A percentile compares a stretch with the other conserved stretches of the same genome.
These are phyloP conservation scores for Lateolabrax maculatus DNA, from an alignment of 2,797 vertebrate species.

Conservation along the genomic window DNA sequence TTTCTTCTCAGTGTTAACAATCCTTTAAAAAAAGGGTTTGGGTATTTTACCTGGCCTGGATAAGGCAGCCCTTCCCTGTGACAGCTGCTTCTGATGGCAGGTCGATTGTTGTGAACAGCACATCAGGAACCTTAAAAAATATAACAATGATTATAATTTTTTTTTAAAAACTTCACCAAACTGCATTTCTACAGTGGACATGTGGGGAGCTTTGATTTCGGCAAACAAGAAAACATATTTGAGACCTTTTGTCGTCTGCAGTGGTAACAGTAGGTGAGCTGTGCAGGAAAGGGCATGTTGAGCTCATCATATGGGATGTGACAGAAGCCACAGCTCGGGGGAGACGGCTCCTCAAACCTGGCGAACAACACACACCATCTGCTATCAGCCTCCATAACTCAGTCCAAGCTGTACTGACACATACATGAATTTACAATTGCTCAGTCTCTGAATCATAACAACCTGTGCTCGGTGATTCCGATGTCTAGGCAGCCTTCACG, in stretches of 20 bases:
- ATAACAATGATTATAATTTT: background rate
- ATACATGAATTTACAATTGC: background rate
- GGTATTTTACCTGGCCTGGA: constrained; percentile 94
- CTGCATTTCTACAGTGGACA: background rate
- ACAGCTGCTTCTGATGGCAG: constrained; percentile 92
- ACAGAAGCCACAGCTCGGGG: constrained; percentile 94
- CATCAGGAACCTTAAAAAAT: constrained; percentile 92
- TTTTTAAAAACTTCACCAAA: too few relatives aligned
- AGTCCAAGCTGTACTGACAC: background rate
- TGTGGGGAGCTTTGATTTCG: background rate
- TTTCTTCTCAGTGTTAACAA: background rate
- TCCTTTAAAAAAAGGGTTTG: background rate
- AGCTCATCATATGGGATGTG: constrained; percentile 98
- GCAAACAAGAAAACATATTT: background rate
- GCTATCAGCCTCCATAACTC: constrained; percentile 3
- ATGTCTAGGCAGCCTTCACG: constrained; percentile 94
- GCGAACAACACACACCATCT: constrained; percentile 42
- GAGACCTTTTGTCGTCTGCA: constrained; percentile 93
- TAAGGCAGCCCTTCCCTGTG: constrained; percentile 97
- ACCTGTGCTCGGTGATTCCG: constrained; percentile 94
- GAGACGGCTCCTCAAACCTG: constrained; percentile 93
- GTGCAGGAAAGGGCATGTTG: constrained; percentile 99
- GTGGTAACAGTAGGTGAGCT: constrained; percentile 95
- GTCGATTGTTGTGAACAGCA: constrained; percentile 98
- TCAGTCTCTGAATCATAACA: constrained; percentile 7